Percentiles rank a stretch among this genome's conserved stretches.
Evolutionary conservation across 2,797 vertebrate genomes (phyloP).

Genomic region (Pipistrellus pygmaeus): DNA sequence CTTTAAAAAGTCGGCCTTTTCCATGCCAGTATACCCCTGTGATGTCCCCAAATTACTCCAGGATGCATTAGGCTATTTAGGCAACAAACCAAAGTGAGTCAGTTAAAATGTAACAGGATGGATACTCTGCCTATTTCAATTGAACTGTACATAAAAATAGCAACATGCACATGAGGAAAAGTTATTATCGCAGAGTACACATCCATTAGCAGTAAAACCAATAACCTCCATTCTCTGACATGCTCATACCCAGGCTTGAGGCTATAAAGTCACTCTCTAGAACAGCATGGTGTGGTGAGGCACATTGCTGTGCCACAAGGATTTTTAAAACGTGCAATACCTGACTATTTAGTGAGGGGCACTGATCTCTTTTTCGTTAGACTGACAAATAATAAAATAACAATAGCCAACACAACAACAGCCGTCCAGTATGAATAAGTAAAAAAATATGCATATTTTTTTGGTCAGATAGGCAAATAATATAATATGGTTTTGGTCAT

Average conservation of each 20-base stretch:
- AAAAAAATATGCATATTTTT: neutral
- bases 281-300: neutral
- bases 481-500: neutral
- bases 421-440: neutral
- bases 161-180: neutral
- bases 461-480: neutral
- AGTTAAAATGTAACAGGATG: neutral
- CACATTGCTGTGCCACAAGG: neutral
- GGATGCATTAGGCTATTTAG: neutral
- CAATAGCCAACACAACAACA: neutral
- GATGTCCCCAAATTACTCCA: neutral
- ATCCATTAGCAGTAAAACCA: neutral
- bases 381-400: neutral
- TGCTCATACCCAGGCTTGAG: neutral
- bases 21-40: neutral
- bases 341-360: neutral
- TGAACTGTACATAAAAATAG: neutral
- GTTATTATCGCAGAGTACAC: neutral
- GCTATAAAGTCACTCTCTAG: neutral
- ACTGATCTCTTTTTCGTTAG: neutral
- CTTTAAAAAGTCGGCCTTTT: neutral
- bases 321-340: neutral
- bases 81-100: neutral
- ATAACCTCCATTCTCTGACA: constrained; percentile 7
- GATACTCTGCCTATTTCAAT: neutral